Conservation (phyloP, 2,888 invertebrate species). For the Drosophila mulleri region DNA sequence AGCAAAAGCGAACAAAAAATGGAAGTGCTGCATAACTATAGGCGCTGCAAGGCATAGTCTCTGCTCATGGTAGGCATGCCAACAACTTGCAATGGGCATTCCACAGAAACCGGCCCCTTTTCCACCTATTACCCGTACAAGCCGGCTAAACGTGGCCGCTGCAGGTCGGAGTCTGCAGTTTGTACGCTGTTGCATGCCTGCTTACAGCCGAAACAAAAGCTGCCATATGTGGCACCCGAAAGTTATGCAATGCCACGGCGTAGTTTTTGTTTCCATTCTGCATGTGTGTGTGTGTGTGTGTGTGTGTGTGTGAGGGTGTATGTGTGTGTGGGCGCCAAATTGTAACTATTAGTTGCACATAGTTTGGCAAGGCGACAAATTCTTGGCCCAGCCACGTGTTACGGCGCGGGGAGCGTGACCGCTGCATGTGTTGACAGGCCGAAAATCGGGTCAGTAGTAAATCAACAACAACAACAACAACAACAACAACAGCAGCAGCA, state of each 20-base stretch:
- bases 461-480: conserved; percentile 65
- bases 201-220: conserved; percentile 59
- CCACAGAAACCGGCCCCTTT: neutral
- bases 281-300: conserved; percentile 22
- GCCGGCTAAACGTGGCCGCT: neutral
- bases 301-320: too few species aligned
- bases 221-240: conserved; percentile 61
- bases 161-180: conserved; percentile 20
- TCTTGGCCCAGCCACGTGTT: conserved; percentile 57
- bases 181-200: conserved; percentile 68
- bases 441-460: conserved; percentile 81
- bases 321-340: conserved; percentile 58
- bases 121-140: neutral
- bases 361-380: conserved; percentile 73
- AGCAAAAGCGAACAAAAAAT: conserved; percentile 22
- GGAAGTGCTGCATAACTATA: conserved; percentile 63
- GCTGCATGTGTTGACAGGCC: conserved; percentile 74
- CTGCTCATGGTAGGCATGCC: conserved; percentile 58
- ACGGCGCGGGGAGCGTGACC: conserved; percentile 26
- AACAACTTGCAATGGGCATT: conserved; percentile 56
- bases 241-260: conserved; percentile 66
- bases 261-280: conserved; percentile 23
- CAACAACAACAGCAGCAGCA: conserved; percentile 50
- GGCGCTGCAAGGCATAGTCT: conserved; percentile 55
- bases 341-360: conserved; percentile 79